These are phyloP conservation scores for Tenthredo scrophulariae DNA, from an alignment of 2,888 invertebrate genomes.

Conservation along the genomic window DNA sequence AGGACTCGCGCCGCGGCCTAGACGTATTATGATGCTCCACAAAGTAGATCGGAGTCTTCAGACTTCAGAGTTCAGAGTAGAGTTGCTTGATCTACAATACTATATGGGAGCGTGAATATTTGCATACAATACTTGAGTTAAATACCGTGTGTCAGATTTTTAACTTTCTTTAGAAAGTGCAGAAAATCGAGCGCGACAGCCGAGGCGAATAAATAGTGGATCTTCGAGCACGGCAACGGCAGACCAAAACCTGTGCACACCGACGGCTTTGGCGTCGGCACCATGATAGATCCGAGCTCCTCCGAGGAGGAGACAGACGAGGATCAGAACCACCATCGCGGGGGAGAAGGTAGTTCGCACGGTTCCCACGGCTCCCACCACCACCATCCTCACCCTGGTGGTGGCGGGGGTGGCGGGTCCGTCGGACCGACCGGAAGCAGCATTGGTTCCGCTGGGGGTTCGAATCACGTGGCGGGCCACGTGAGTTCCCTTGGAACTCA, in stretches of 20 bases:
- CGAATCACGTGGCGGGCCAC: slow-evolving; percentile 53
- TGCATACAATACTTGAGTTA: neutral
- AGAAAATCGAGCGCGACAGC: slow-evolving; percentile 12
- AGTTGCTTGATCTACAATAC: neutral
- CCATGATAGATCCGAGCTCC: slow-evolving; percentile 97
- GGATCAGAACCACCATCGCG: slow-evolving; percentile 85
- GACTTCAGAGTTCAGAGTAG: too few relatives aligned
- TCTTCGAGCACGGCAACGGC: slow-evolving; percentile 54
- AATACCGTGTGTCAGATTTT: neutral
- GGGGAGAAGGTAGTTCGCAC: slow-evolving; percentile 68
- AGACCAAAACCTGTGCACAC: slow-evolving; percentile 41
- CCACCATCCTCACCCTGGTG: slow-evolving; percentile 72
- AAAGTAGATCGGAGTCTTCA: neutral
- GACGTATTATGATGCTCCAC: neutral
- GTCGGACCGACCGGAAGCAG: slow-evolving; percentile 73
- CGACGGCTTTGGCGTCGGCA: slow-evolving; percentile 54
- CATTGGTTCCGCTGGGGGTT: slow-evolving; percentile 77
- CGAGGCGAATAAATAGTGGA: slow-evolving; percentile 38
- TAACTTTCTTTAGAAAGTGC: neutral
- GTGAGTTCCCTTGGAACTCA: slow-evolving; percentile 56
- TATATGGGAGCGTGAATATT: neutral
- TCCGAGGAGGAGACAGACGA: slow-evolving; percentile 97
- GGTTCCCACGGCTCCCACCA: slow-evolving; percentile 75
- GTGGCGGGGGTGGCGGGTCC: slow-evolving; percentile 55
- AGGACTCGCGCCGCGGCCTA: neutral